Evolutionary conservation across 2,888 invertebrate genomes (phyloP), one percentile per base, ranked within the genome.

Genomic region (Halictus ligatus): DNA sequence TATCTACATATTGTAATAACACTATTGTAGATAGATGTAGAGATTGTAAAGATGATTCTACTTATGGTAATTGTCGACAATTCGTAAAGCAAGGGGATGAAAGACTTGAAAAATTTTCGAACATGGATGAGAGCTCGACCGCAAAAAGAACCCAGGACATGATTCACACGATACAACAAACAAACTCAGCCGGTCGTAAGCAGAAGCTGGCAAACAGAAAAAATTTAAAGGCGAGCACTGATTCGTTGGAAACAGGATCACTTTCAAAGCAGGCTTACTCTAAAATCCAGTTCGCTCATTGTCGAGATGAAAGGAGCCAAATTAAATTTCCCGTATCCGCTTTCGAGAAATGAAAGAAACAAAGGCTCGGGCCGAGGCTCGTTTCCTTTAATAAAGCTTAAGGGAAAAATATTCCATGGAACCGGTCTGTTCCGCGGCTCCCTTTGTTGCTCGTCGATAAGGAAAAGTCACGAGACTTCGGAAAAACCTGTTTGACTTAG

Each of bases 301-400:
- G 35, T n/a, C 10, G 43, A 40, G 40, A 40, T 43, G 40, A 71
- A 71, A 43, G n/a, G 10, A 71, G 43, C 12, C 21, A 71, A 71
- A 71, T 71, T 40, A 71, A 71, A 71, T 71, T 71, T 71, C 35
- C 69, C 69, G 40, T 71, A 71, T 71, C 69, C 69, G 69, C 40
- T 71, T 71, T 71, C 69, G 69, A 21, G 69, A 71, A 71, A 71
- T 12, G 69, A 71, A 71, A n/a, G 40, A 71, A 71, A 71, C 40
- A 71, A 71, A 71, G 69, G 40, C 40, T n/a, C n/a, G n/a, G 35
- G 29, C 12, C n/a, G 40, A 8, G 40, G 12, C 69, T 71, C 43
- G 69, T 71, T 43, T 40, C n/a, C 69, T 50, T 74, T 50, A 74
- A 74, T 50, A 74, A 74, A 29, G 50, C 50, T 50, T 48, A 35